Conservation (phyloP, 2,888 invertebrate species). For the Troides aeacus region DNA sequence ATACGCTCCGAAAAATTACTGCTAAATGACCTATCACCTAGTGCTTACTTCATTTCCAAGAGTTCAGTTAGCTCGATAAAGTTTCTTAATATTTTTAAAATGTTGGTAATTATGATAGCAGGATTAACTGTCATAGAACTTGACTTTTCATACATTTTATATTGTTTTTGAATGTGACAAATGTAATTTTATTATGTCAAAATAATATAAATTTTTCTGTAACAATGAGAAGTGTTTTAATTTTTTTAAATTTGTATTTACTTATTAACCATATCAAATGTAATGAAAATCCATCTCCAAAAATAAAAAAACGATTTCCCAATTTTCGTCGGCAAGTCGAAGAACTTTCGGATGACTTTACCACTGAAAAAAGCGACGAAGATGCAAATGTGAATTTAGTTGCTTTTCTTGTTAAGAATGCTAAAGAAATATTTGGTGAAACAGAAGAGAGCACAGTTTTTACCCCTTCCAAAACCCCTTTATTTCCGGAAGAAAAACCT, state of each 20-base stretch:
- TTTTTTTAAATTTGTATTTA: constrained; percentile 21
- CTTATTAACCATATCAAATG: constrained; percentile 16
- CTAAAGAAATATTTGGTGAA: constrained; percentile 54
- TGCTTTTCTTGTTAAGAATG: constrained; percentile 55
- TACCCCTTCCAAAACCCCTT: neutral
- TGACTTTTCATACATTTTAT: constrained; percentile 14
- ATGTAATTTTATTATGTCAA: constrained; percentile 13
- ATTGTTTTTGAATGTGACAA: constrained; percentile 12
- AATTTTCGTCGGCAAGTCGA: constrained; percentile 55
- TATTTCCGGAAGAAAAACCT: constrained; percentile 22
- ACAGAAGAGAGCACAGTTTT: constrained; percentile 35
- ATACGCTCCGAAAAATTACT: constrained; percentile 24
- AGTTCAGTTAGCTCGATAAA: constrained; percentile 3
- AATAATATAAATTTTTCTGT: constrained; percentile 21
- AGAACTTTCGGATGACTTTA: constrained; percentile 41
- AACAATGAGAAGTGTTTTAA: constrained; percentile 24
- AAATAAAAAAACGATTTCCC: constrained; percentile 47
- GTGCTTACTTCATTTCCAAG: neutral
- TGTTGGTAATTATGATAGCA: constrained; percentile 10
- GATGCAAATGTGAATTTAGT: constrained; percentile 48
- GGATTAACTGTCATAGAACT: constrained; percentile 14
- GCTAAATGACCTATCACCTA: constrained; percentile 11
- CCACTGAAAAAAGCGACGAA: constrained; percentile 36
- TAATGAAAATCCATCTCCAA: constrained; percentile 32
- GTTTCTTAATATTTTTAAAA: constrained; percentile 1